These are phyloP conservation scores for Mycteria americana DNA, from an alignment of 2,797 vertebrate genomes.

Conservation along the genomic window DNA sequence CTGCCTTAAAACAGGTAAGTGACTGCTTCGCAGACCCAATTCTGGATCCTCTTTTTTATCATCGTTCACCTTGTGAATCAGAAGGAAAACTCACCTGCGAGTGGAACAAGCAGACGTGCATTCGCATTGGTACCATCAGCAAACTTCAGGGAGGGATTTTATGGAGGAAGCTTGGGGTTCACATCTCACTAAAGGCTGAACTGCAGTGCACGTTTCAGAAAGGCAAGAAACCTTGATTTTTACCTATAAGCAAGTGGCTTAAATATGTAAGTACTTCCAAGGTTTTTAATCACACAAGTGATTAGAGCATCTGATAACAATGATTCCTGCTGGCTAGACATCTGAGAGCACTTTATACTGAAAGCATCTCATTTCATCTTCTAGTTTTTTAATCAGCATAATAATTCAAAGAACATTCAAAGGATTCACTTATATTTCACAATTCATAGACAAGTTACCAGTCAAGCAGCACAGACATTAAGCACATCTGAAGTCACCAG, in stretches of 20 bases:
- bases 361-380: background rate
- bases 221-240: background rate
- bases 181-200: background rate
- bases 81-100: background rate
- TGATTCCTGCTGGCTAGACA: background rate
- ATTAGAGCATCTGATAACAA: background rate
- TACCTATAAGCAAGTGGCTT: background rate
- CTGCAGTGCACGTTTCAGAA: background rate
- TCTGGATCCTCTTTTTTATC: background rate
- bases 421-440: background rate
- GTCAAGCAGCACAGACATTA: background rate
- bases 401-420: background rate
- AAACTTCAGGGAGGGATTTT: background rate
- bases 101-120: background rate
- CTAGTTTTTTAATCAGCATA: background rate
- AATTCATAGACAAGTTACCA: background rate
- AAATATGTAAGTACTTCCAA: background rate
- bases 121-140: background rate
- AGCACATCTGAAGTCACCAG: background rate
- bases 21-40: background rate
- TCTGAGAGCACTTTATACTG: background rate
- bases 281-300: conserved; percentile 8
- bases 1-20: background rate
- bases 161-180: background rate
- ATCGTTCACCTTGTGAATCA: rapidly evolving